Evolutionary conservation across 2,113 vertebrate species (phyloP).

Genomic region (Strix aluco): DNA sequence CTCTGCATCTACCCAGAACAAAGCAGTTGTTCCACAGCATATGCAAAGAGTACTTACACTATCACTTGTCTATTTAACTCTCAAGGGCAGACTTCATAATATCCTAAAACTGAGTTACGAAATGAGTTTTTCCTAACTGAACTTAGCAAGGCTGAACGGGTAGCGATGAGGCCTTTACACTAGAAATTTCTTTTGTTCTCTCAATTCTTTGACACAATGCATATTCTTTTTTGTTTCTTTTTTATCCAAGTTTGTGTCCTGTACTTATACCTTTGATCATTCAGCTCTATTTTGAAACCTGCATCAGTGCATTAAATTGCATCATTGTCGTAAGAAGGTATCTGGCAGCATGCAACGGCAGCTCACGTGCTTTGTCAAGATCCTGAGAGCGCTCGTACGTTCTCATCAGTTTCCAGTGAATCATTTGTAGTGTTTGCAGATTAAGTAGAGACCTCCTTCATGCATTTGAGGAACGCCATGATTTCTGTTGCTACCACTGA

Average conservation of each 20-base stretch:
- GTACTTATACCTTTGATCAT: not conserved
- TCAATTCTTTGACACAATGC: not conserved
- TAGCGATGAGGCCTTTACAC: not conserved
- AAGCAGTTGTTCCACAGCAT: not conserved
- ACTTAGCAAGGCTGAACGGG: not conserved
- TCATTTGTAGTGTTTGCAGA: not conserved
- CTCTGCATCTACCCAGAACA: not conserved
- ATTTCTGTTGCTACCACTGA: not conserved
- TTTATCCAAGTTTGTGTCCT: not conserved
- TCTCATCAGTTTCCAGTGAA: not conserved
- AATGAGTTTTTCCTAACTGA: not conserved
- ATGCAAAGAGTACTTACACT: not conserved
- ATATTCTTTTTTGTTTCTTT: slow-evolving; percentile 17
- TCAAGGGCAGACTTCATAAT: not conserved
- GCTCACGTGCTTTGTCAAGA: not conserved
- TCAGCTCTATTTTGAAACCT: not conserved
- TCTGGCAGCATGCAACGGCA: not conserved
- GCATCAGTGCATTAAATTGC: not conserved
- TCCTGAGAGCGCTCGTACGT: not conserved
- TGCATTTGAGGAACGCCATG: not conserved
- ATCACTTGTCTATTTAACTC: not conserved
- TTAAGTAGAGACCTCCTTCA: not conserved
- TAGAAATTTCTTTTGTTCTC: not conserved
- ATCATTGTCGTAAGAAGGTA: not conserved
- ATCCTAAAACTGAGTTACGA: not conserved